Evolutionary conservation across 1,140 invertebrate species (phyloP).

Genomic region (Laodelphax striatellus): DNA sequence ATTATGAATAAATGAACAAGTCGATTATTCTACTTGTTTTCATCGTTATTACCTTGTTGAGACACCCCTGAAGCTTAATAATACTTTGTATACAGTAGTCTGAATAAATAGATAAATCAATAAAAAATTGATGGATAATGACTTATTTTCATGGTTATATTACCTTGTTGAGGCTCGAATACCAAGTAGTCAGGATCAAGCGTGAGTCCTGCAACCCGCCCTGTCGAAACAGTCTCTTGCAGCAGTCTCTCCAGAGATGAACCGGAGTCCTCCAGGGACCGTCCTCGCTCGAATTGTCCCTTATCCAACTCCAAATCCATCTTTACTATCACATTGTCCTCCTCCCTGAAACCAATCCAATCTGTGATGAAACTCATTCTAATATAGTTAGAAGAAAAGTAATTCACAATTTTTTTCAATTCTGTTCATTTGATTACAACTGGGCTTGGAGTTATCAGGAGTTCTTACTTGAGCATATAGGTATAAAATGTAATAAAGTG

Average conservation of each 20-base stretch:
- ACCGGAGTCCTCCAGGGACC: constrained; percentile 36
- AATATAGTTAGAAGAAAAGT: neutral
- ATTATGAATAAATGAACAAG: no score
- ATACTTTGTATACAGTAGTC: no score
- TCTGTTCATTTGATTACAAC: no score
- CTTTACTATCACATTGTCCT: constrained; percentile 46
- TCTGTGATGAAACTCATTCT: neutral
- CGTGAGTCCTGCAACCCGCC: constrained; percentile 59
- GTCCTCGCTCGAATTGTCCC: constrained; percentile 42
- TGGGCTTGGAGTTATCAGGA: no score
- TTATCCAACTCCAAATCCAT: constrained; percentile 56
- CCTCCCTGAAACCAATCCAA: constrained; percentile 32
- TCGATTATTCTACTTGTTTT: no score
- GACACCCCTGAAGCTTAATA: no score
- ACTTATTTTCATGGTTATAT: neutral
- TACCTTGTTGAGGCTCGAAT: constrained; percentile 45
- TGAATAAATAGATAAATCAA: no score
- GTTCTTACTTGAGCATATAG: no score
- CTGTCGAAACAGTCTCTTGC: constrained; percentile 51
- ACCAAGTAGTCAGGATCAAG: constrained; percentile 66
- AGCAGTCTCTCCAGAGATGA: constrained; percentile 31
- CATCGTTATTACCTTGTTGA: no score
- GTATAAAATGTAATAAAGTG: no score
- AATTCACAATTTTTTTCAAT: neutral
- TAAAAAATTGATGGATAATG: no score